These are phyloP conservation scores for Riparia riparia DNA, from an alignment of 2,113 vertebrate genomes.

Conservation along the genomic window DNA sequence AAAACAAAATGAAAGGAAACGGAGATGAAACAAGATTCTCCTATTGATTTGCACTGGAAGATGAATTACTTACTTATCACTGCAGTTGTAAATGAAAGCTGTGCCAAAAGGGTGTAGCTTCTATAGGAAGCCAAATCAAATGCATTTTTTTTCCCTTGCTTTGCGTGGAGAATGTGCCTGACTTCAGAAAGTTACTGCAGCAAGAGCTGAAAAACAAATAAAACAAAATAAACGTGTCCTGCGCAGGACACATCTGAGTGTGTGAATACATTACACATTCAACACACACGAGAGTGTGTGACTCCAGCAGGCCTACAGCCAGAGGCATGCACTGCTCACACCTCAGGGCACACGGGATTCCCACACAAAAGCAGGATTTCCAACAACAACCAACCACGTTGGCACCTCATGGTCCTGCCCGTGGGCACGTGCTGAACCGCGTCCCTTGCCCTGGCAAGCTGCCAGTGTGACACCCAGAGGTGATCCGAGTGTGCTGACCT, in stretches of 20 bases:
- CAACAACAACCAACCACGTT: not conserved
- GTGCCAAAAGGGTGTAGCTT: conserved; percentile 23
- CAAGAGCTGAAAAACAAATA: not conserved
- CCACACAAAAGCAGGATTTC: not conserved
- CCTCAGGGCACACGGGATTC: not conserved
- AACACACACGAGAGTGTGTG: not conserved
- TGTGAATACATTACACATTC: not conserved
- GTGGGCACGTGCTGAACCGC: not conserved
- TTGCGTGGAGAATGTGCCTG: not conserved
- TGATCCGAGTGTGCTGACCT: fast-evolving
- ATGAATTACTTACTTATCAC: conserved; percentile 42
- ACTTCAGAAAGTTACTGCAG: not conserved
- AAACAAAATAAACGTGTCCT: not conserved
- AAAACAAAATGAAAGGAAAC: conserved; percentile 28
- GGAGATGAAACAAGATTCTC: conserved; percentile 3
- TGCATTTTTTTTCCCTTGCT: not conserved
- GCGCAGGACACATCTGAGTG: not conserved
- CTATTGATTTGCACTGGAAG: conserved; percentile 28
- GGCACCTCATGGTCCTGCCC: not conserved
- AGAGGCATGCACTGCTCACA: not conserved
- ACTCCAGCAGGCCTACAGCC: not conserved
- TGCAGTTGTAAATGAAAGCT: conserved; percentile 40
- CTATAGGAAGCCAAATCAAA: conserved; percentile 14
- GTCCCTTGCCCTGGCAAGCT: not conserved
- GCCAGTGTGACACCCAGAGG: not conserved